These are phyloP conservation scores for Nesoenas mayeri DNA, from an alignment of 2,113 vertebrate genomes.

Conservation along the genomic window DNA sequence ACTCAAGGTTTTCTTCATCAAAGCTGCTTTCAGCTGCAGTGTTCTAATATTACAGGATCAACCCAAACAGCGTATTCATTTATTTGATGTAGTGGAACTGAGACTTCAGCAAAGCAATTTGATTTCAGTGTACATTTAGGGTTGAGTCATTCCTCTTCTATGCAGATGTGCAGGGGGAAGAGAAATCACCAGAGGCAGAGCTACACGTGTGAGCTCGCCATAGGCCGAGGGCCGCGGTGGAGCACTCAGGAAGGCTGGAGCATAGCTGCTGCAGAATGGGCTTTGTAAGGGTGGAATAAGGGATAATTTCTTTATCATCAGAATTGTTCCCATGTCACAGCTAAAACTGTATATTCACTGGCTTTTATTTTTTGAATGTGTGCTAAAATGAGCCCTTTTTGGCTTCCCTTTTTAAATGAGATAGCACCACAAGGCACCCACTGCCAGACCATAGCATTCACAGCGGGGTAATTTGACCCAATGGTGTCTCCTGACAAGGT, in stretches of 20 bases:
- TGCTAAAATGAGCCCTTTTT: not conserved
- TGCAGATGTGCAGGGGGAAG: not conserved
- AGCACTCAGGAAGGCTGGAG: not conserved
- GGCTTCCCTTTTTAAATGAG: not conserved
- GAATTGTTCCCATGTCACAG: not conserved
- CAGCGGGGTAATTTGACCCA: not conserved
- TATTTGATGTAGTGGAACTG: not conserved
- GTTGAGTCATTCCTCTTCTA: not conserved
- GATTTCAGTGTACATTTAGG: not conserved
- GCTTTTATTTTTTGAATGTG: not conserved
- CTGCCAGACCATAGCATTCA: not conserved
- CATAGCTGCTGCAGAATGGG: not conserved
- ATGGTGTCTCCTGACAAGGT: not conserved
- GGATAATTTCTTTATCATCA: not conserved
- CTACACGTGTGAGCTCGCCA: rapidly evolving
- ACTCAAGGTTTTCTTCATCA: not conserved
- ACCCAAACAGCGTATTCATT: not conserved
- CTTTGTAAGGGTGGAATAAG: not conserved
- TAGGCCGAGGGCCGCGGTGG: rapidly evolving
- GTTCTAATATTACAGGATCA: not conserved
- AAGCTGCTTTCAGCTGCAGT: not conserved
- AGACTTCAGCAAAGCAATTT: not conserved
- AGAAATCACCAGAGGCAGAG: not conserved
- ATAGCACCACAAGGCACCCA: not conserved
- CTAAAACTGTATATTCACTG: not conserved